Percentiles rank a stretch among this genome's conserved stretches.
phyloP scores from a whole-genome alignment of 2,113 vertebrate species.

The Stegostoma tigrinum region DNA sequence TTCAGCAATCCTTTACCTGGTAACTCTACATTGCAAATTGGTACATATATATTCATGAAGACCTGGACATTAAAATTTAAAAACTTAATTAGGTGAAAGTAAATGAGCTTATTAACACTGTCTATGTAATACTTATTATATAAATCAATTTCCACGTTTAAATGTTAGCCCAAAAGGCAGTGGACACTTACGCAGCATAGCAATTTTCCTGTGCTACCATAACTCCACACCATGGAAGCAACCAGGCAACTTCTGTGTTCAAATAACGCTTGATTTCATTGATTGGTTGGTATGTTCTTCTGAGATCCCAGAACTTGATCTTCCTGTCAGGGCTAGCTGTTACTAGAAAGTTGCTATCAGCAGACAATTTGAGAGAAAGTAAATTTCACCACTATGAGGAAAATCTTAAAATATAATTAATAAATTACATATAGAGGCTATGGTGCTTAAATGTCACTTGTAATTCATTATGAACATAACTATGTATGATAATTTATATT shows the following conservation, averaged over 20 bases:
- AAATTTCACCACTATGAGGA: constrained; percentile 31
- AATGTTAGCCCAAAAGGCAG: neutral
- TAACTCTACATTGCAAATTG: neutral
- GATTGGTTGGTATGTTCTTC: constrained; percentile 65
- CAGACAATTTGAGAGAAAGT: constrained; percentile 35
- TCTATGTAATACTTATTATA: neutral
- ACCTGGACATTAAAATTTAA: neutral
- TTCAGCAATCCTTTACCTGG: neutral
- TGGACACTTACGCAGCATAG: constrained; percentile 67
- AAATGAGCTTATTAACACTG: neutral
- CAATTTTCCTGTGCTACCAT: constrained; percentile 75
- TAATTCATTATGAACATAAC: neutral
- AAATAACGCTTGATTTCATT: constrained; percentile 73
- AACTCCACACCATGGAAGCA: constrained; percentile 71
- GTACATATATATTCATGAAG: neutral
- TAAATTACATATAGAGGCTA: neutral
- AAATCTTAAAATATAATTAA: neutral
- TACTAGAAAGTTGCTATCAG: constrained; percentile 69
- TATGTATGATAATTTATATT: neutral
- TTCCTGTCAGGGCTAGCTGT: constrained; percentile 81
- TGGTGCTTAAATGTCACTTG: neutral
- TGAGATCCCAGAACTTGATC: constrained; percentile 87
- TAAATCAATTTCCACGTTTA: neutral
- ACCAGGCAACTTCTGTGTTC: constrained; percentile 81
- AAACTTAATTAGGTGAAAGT: neutral